phyloP scores from a whole-genome alignment of 1,140 invertebrate genomes.

The Scaptodrosophila lebanonensis region DNA sequence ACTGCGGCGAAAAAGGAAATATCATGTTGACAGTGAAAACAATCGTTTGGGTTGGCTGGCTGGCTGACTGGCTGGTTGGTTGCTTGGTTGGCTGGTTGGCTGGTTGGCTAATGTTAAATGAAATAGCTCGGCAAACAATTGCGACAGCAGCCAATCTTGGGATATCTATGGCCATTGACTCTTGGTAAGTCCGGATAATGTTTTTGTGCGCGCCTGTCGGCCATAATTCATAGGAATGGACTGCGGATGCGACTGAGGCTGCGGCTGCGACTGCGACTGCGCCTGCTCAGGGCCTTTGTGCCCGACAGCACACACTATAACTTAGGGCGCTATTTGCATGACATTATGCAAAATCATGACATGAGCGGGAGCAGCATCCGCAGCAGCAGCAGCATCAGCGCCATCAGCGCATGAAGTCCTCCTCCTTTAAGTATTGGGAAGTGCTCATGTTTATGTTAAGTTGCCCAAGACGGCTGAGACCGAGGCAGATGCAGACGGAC shows the following conservation, averaged over 20 bases:
- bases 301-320: conserved; percentile 64
- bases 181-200: too few species aligned
- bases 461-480: background rate
- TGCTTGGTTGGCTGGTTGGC: too few species aligned
- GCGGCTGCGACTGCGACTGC: conserved; percentile 45
- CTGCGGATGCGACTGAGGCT: background rate
- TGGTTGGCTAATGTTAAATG: too few species aligned
- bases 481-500: conserved; percentile 2
- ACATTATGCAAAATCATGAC: conserved; percentile 74
- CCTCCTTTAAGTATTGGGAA: too few species aligned
- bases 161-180: too few species aligned
- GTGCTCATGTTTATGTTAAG: conserved; percentile 52
- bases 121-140: too few species aligned
- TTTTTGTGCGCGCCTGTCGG: too few species aligned
- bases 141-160: too few species aligned
- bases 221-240: too few species aligned
- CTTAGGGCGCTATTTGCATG: conserved; percentile 70
- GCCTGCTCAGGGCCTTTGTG: conserved; percentile 67
- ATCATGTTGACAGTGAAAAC: conserved; percentile 65
- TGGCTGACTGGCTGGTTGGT: too few species aligned
- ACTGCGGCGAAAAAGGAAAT: conserved; percentile 52
- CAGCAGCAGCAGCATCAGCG: conserved; percentile 8
- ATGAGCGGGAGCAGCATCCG: conserved; percentile 41
- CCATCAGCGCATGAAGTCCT: conserved; percentile 14
- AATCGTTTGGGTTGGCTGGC: conserved; percentile 36